phyloP scores from a whole-genome alignment of 2,113 vertebrate species.

The Bungarus multicinctus region DNA sequence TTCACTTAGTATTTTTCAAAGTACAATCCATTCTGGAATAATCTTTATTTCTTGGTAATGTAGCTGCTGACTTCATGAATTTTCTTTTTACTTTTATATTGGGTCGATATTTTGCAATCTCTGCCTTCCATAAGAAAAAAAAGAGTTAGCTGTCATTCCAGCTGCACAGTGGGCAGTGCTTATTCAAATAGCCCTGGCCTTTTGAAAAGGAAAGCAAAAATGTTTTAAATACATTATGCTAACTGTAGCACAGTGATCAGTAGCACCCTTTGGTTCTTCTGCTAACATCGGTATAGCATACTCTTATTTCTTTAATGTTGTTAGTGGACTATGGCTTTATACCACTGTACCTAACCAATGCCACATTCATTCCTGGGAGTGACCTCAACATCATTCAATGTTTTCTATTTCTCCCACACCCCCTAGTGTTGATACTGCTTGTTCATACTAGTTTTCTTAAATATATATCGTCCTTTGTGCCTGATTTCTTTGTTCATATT shows the following conservation, averaged over 20 bases:
- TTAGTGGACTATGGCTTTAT: neutral
- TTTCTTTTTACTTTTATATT: neutral
- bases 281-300: neutral
- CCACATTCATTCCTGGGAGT: neutral
- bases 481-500: neutral
- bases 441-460: neutral
- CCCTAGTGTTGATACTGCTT: neutral
- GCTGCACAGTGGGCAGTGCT: too few species aligned
- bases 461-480: neutral
- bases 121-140: neutral
- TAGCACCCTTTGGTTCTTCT: neutral
- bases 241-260: neutral
- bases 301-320: neutral
- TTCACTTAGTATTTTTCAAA: neutral
- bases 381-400: neutral
- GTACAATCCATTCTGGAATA: neutral
- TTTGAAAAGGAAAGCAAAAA: neutral
- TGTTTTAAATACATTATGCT: neutral
- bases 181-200: neutral
- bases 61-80: neutral
- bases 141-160: neutral
- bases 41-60: neutral
- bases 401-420: neutral
- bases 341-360: neutral
- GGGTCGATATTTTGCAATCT: neutral